Evolutionary conservation across 92 coral and sea anemone species (phyloP).

Genomic region (Isaurus tuberculatus): DNA sequence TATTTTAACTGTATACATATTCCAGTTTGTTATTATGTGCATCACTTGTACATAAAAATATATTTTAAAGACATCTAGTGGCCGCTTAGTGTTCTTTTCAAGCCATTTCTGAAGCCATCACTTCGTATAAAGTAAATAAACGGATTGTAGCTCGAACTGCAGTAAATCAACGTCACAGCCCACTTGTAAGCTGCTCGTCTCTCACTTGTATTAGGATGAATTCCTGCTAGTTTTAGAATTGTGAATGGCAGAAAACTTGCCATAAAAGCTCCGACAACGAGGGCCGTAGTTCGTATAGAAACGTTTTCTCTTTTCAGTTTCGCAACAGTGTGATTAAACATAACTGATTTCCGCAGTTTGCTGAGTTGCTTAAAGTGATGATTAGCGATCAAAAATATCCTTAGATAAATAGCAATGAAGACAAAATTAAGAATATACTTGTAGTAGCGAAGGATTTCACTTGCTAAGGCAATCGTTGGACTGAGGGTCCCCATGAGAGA

Average conservation of each 20-base stretch:
- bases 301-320: constrained; percentile 40
- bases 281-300: constrained; percentile 26
- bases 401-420: constrained; percentile 33
- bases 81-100: constrained; percentile 20
- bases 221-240: constrained; percentile 19
- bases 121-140: constrained; percentile 40
- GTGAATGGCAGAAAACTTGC: constrained; percentile 38
- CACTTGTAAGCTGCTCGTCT: constrained; percentile 34
- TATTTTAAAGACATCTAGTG: neutral
- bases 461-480: neutral
- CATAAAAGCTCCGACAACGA: constrained; percentile 24
- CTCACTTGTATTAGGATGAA: neutral
- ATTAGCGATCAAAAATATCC: constrained; percentile 27
- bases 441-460: constrained; percentile 38
- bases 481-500: constrained; percentile 16
- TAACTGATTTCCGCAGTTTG: constrained; percentile 33
- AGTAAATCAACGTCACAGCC: constrained; percentile 34
- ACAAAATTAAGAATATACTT: constrained; percentile 28
- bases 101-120: constrained; percentile 34
- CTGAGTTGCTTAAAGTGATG: constrained; percentile 41
- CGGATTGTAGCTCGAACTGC: constrained; percentile 46
- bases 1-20: too few relatives aligned
- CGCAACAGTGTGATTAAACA: constrained; percentile 28
- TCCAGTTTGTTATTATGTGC: too few relatives aligned
- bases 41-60: too few relatives aligned